phyloP scores from a whole-genome alignment of 2,888 invertebrate species.

The Pheosia tremula region DNA sequence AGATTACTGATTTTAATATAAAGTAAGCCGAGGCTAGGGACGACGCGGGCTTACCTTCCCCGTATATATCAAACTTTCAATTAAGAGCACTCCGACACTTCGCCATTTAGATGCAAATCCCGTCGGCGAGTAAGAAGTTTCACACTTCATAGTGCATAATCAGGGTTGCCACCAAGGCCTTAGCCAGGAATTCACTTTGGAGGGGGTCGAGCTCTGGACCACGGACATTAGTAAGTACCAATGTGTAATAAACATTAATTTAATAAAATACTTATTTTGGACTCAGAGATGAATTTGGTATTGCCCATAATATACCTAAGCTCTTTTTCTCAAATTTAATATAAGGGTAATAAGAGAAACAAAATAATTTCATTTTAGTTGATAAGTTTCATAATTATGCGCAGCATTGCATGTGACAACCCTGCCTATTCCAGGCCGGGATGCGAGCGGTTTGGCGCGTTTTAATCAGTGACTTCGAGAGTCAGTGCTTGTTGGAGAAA shows the following conservation, averaged over 20 bases:
- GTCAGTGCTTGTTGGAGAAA: slow-evolving; percentile 16
- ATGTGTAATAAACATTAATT: too few species aligned
- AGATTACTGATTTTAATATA: too few species aligned
- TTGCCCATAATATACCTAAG: too few species aligned
- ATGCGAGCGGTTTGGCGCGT: slow-evolving; percentile 26
- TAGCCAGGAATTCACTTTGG: too few species aligned
- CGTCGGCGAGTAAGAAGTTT: slow-evolving; percentile 46
- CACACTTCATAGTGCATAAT: slow-evolving; percentile 46
- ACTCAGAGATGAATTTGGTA: too few species aligned
- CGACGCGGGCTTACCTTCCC: slow-evolving; percentile 26
- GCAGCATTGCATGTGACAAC: slow-evolving; percentile 1
- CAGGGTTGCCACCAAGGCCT: slow-evolving; percentile 28
- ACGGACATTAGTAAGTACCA: too few species aligned
- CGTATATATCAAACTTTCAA: slow-evolving; percentile 75
- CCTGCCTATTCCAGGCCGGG: slow-evolving; percentile 10
- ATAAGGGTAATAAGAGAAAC: too few species aligned
- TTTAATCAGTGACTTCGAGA: slow-evolving; percentile 36
- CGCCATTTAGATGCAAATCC: slow-evolving; percentile 78
- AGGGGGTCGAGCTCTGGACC: too few species aligned
- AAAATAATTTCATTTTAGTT: too few species aligned
- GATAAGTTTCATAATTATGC: too few species aligned
- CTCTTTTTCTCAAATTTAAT: too few species aligned
- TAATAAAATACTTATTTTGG: too few species aligned
- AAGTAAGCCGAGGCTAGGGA: background rate
- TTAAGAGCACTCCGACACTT: slow-evolving; percentile 66